These are phyloP conservation scores for Narcine bancroftii DNA, from an alignment of 2,113 vertebrate species.

Conservation along the genomic window DNA sequence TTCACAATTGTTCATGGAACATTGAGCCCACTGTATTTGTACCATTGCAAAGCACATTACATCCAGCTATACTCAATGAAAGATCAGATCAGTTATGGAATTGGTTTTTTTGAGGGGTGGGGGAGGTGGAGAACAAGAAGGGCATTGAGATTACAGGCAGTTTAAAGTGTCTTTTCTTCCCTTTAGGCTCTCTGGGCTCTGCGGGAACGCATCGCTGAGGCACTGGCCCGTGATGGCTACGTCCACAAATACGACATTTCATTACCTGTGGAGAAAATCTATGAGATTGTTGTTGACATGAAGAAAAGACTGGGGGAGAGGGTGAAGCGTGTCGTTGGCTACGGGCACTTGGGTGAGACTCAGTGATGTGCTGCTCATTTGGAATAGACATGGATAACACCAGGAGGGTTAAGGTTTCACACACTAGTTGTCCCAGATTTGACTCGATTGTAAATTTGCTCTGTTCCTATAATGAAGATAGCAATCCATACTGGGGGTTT, in stretches of 20 bases:
- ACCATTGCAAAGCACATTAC: background rate
- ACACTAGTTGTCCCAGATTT: background rate
- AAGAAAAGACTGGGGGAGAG: conserved; percentile 58
- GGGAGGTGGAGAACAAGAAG: too few species aligned
- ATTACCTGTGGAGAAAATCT: conserved; percentile 73
- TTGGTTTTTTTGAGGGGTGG: background rate
- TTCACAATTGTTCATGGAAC: background rate
- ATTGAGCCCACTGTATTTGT: background rate
- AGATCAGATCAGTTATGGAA: background rate
- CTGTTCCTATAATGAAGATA: background rate
- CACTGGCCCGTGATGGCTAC: conserved; percentile 70
- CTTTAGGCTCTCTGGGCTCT: conserved; percentile 75
- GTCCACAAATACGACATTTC: conserved; percentile 90
- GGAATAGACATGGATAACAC: background rate
- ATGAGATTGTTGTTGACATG: conserved; percentile 71
- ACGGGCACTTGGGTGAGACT: conserved; percentile 82
- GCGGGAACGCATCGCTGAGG: conserved; percentile 84
- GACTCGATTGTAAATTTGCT: background rate
- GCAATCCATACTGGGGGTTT: background rate
- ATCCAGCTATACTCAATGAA: background rate
- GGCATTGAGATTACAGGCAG: background rate
- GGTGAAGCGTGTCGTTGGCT: conserved; percentile 81
- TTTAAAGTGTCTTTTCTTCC: background rate
- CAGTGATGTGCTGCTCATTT: background rate
- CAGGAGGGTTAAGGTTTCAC: background rate